phyloP scores from a whole-genome alignment of 2,113 vertebrate genomes.

The Oncorhynchus tshawytscha region DNA sequence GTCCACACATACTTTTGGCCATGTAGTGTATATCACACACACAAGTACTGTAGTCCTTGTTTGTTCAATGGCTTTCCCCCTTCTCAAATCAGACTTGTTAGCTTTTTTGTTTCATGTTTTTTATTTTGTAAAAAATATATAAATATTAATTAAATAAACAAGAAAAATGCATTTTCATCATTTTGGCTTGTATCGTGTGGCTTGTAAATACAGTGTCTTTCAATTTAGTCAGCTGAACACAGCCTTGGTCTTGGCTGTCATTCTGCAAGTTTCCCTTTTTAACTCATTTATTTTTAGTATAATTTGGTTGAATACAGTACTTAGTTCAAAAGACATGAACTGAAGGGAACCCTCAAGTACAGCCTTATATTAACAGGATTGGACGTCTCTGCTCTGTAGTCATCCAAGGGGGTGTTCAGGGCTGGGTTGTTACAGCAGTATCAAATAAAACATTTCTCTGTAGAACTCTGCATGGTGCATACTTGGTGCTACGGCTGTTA shows the following conservation, averaged over 20 bases:
- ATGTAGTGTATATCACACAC: slow-evolving; percentile 66
- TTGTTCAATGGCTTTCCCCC: slow-evolving; percentile 72
- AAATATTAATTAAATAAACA: slow-evolving; percentile 81
- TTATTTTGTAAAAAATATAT: slow-evolving; percentile 80
- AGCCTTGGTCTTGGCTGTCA: neutral
- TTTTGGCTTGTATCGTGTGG: slow-evolving; percentile 68
- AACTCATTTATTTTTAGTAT: neutral
- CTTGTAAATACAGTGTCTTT: slow-evolving; percentile 51
- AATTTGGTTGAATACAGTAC: neutral
- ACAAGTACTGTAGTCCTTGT: slow-evolving; percentile 80
- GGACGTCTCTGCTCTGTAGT: neutral
- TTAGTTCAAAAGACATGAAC: slow-evolving; percentile 40
- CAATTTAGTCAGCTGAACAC: neutral
- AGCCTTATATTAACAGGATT: neutral
- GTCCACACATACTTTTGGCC: too few species aligned
- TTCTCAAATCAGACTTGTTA: slow-evolving; percentile 67
- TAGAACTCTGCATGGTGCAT: slow-evolving; percentile 6
- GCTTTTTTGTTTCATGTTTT: slow-evolving; percentile 69
- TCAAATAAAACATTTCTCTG: slow-evolving; percentile 27
- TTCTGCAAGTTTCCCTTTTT: neutral
- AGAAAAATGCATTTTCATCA: slow-evolving; percentile 78
- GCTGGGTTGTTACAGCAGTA: slow-evolving; percentile 3
- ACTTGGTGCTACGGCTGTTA: slow-evolving; percentile 76
- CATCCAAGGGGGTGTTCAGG: neutral
- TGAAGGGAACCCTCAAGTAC: slow-evolving; percentile 17